Conservation (phyloP, 2,113 vertebrate genomes). For the zebrafish (Danio rerio) region DNA sequence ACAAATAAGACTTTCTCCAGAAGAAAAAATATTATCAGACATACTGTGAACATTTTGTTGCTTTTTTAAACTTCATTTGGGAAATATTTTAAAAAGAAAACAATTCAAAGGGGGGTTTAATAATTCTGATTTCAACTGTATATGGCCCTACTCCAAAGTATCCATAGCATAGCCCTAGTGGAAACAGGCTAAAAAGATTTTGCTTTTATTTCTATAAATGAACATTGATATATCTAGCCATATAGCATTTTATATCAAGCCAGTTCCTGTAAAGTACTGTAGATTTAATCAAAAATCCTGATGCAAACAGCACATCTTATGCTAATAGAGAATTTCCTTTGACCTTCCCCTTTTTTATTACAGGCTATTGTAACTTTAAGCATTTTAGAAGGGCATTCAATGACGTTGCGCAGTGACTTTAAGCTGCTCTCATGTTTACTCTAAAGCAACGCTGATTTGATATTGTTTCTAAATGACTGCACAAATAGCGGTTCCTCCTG, state of each 20-base stretch:
- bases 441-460: not conserved
- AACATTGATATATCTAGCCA: not conserved
- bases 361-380: not conserved
- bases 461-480: not conserved
- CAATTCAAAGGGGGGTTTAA: no score
- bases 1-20: no score
- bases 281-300: slow-evolving; percentile 50
- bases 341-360: slow-evolving; percentile 39
- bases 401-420: not conserved
- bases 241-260: not conserved
- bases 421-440: not conserved
- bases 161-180: no score
- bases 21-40: no score
- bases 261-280: not conserved
- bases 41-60: no score
- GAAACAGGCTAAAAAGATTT: not conserved
- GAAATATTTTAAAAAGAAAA: no score
- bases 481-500: slow-evolving; percentile 18
- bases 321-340: slow-evolving; percentile 66
- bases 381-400: not conserved
- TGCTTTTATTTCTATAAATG: not conserved
- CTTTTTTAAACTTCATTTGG: no score
- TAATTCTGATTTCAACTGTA: no score
- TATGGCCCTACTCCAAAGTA: no score
- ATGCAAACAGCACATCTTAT: slow-evolving; percentile 56